Conservation (phyloP, 1,140 invertebrate genomes). For the Muscidifurax raptorellus region DNA sequence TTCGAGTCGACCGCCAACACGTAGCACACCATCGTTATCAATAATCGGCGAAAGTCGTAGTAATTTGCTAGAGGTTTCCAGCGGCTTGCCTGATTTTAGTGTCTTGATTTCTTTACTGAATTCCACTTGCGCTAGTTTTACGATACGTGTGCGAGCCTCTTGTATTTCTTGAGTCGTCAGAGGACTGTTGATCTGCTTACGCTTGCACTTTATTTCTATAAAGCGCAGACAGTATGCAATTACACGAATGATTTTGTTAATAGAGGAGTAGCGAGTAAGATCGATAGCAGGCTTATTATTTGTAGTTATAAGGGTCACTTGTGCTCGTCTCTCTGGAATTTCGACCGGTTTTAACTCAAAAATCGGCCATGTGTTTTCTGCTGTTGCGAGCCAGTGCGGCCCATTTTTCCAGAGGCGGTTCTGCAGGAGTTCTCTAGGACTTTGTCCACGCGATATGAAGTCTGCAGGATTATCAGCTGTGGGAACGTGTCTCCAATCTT, state of each 20-base stretch:
- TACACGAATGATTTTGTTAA: background rate
- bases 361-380: background rate
- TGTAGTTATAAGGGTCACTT: background rate
- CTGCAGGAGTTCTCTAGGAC: background rate
- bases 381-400: background rate
- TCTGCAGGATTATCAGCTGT: slow-evolving; percentile 1
- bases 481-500: background rate
- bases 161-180: background rate
- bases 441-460: background rate
- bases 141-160: background rate
- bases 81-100: background rate
- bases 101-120: no score
- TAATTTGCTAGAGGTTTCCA: background rate
- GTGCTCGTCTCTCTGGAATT: background rate
- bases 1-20: slow-evolving; percentile 1
- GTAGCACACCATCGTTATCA: background rate
- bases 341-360: background rate
- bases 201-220: background rate
- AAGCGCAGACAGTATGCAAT: background rate
- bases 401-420: background rate
- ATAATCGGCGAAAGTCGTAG: background rate
- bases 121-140: background rate
- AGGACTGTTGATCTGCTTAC: background rate
- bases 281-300: background rate
- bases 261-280: background rate